A percentile compares a stretch with the other conserved stretches of the same genome.
These are phyloP conservation scores for Chlorops oryzae DNA, from an alignment of 1,140 invertebrate species.

Conservation along the genomic window DNA sequence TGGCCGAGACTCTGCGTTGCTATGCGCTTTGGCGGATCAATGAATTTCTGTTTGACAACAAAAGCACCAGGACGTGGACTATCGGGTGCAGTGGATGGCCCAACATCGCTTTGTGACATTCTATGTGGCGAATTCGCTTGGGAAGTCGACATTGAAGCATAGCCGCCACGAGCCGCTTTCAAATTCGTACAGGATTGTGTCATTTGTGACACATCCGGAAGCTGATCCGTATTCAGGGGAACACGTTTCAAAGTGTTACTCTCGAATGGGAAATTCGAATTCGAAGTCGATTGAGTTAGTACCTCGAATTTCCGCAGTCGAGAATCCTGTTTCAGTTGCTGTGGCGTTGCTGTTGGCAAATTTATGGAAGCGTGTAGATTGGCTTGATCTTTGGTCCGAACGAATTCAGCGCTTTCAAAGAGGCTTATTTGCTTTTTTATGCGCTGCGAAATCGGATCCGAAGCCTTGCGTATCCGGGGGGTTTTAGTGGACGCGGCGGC, in stretches of 20 bases:
- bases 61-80: conserved; percentile 41
- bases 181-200: conserved; percentile 43
- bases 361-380: conserved; percentile 37
- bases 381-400: conserved; percentile 10
- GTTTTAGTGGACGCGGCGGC: conserved; percentile 3
- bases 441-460: conserved; percentile 35
- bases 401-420: conserved; percentile 26
- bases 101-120: too few relatives aligned
- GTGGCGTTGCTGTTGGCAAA: conserved; percentile 23
- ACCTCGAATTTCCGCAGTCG: conserved; percentile 39
- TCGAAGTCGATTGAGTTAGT: conserved; percentile 40
- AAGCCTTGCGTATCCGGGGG: conserved; percentile 24
- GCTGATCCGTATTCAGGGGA: conserved; percentile 27
- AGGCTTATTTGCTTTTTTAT: conserved; percentile 44
- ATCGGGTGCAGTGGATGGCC: background rate
- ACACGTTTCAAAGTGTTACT: conserved; percentile 37
- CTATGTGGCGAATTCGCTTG: conserved; percentile 5
- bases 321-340: conserved; percentile 32
- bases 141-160: background rate
- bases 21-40: conserved; percentile 49
- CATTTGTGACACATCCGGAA: conserved; percentile 26
- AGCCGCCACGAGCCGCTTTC: conserved; percentile 18
- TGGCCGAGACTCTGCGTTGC: conserved; percentile 50
- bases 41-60: conserved; percentile 49
- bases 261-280: conserved; percentile 42